Conservation (phyloP, 2,888 invertebrate genomes). For the Nephrocerus scutellatus region DNA sequence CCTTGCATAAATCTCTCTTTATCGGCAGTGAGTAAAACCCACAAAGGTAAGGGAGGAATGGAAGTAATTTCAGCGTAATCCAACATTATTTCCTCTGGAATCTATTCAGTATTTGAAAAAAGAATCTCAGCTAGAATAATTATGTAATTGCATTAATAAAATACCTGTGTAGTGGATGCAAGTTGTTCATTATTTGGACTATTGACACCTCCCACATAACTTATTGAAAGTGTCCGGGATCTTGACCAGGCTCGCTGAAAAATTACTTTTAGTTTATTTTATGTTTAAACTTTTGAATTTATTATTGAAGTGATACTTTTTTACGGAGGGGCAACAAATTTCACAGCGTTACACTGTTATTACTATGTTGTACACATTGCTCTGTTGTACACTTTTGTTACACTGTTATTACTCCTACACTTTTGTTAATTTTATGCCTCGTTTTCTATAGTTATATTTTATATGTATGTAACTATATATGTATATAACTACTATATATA, state of each 20-base stretch:
- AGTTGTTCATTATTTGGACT: conserved; percentile 73
- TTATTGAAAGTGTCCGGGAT: conserved; percentile 81
- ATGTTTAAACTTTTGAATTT: neutral
- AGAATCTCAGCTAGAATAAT: no score
- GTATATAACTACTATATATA: no score
- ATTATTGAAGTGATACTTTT: no score
- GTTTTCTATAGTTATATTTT: no score
- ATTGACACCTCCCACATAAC: conserved; percentile 69
- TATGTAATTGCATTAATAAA: neutral
- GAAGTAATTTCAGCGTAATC: conserved; percentile 95
- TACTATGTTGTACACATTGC: no score
- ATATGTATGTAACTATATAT: no score
- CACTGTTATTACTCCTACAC: no score
- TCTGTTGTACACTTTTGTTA: no score
- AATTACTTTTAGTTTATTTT: neutral
- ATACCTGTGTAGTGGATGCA: conserved; percentile 64
- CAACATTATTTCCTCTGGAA: conserved; percentile 79
- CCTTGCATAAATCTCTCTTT: conserved; percentile 59
- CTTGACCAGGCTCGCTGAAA: conserved; percentile 77
- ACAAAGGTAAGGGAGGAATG: conserved; percentile 95
- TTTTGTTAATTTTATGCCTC: no score
- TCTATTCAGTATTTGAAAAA: no score
- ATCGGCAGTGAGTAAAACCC: conserved; percentile 93
- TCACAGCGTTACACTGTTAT: no score
- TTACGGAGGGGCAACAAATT: no score